These are phyloP conservation scores for Nasonia vitripennis DNA, from an alignment of 1,140 invertebrate genomes.

Conservation along the genomic window DNA sequence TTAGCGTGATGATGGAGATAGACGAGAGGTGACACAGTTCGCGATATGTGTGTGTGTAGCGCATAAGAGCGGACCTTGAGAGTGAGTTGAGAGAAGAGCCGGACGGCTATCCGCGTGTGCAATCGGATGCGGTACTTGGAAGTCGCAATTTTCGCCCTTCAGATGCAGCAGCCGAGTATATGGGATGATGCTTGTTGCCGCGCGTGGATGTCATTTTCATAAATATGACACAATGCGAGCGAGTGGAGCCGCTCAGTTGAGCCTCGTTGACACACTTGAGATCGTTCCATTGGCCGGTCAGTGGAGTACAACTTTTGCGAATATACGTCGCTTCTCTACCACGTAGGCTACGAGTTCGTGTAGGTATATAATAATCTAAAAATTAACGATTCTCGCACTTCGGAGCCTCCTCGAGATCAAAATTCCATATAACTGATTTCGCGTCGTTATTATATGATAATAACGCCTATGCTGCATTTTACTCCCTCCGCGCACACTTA, in stretches of 20 bases:
- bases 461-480: constrained; percentile 56
- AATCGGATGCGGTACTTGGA: constrained; percentile 53
- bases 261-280: constrained; percentile 1
- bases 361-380: no score
- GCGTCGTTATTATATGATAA: constrained; percentile 72
- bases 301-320: neutral
- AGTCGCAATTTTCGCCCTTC: constrained; percentile 50
- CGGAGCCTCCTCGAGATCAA: no score
- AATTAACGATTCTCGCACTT: no score
- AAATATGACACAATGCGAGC: constrained; percentile 8
- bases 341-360: no score
- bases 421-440: constrained; percentile 60
- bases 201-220: constrained; percentile 16
- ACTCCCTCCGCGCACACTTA: constrained; percentile 3
- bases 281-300: neutral
- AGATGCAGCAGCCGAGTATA: neutral
- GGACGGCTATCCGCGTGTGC: neutral
- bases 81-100: constrained; percentile 33
- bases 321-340: neutral
- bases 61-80: constrained; percentile 42
- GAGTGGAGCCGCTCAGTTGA: constrained; percentile 8
- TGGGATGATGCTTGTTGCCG: constrained; percentile 28
- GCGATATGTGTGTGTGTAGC: constrained; percentile 18
- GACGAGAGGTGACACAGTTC: constrained; percentile 50
- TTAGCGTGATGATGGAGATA: constrained; percentile 8